Base-by-base conservation (phyloP, 2,113 vertebrate species). In the Seriola rivoliana region DNA sequence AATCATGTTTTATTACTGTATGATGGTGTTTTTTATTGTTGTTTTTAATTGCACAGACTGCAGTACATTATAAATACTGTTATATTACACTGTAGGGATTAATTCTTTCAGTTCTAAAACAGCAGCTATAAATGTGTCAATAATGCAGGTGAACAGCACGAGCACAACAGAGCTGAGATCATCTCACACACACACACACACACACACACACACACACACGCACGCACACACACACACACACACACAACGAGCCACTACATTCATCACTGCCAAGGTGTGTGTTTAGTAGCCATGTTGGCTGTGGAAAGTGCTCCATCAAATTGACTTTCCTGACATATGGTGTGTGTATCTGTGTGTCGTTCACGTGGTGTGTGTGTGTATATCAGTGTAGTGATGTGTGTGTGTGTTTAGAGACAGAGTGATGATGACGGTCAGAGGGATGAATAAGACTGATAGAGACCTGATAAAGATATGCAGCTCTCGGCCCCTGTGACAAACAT, bases 231-330 rank as follows among this genome's bases (percentile, higher is more conserved):
- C 63, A 65, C 67, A 23, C 66, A 46, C 25, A 65, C 62, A 63
- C 73, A 66, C 50, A 75, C 63, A 48, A 1, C 0, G 14, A 84
- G 54, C 23, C 62, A 71, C 68, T 80, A 25, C 85, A 90, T 92
- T 76, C 58, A 84, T 92, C 85, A 88, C 81, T 86, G 89, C 81
- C 87, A 82, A 23, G 71, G 72, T 81, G 84, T 87, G 77, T 85
- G 89, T 88, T 85, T 68, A 80, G 85, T 40, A 40, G 72, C 83
- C 80, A 70, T 59, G 72, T 78, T 86, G 83, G 70, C 57, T 70
- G 75, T 40, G 48, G 40, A 80, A 76, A 78, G 91, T 81, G 81
- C 87, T 92, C 73, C 75, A 88, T 92, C 91, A 89, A 71, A 72
- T 36, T 59, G 87, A 78, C 85, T 89, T 75, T 84, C 62, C 74